Evolutionary conservation across 2,797 vertebrate species (phyloP).

Genomic region (Serranus cabrilla): DNA sequence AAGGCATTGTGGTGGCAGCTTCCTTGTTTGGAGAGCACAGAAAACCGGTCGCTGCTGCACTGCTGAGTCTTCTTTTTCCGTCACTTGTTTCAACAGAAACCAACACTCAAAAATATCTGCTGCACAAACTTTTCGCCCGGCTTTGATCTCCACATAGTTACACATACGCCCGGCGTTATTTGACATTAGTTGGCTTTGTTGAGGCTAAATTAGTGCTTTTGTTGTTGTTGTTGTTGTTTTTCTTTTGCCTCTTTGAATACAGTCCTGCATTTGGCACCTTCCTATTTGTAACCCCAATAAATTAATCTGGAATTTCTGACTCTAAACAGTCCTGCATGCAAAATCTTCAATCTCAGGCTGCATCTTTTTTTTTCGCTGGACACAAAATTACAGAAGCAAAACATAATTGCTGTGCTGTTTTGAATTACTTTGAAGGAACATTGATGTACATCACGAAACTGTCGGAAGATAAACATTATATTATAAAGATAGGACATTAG

Average conservation of each 20-base stretch:
- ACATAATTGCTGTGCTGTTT: neutral
- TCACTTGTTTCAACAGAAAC: conserved; percentile 60
- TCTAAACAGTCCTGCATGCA: neutral
- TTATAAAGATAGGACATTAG: neutral
- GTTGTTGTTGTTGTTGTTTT: conserved; percentile 17
- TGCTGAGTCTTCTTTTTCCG: conserved; percentile 67
- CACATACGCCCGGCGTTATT: conserved; percentile 32
- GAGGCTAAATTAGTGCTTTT: neutral
- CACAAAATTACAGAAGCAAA: neutral
- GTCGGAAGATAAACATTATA: neutral
- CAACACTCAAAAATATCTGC: conserved; percentile 1
- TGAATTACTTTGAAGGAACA: conserved; percentile 2
- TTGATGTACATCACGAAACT: neutral
- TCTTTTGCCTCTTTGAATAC: conserved; percentile 23
- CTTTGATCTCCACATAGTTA: neutral
- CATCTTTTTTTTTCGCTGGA: neutral
- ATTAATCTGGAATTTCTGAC: no score
- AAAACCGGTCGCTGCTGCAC: conserved; percentile 52
- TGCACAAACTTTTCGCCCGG: conserved; percentile 1
- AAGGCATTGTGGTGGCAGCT: conserved; percentile 66
- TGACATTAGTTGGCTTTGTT: conserved; percentile 42
- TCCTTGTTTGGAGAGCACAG: conserved; percentile 79
- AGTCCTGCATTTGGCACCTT: neutral
- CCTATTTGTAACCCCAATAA: neutral
- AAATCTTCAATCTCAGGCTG: neutral